Evolutionary conservation across 2,797 vertebrate species (phyloP), one percentile per base, ranked within the genome.

Genomic region (Myotis myotis): DNA sequence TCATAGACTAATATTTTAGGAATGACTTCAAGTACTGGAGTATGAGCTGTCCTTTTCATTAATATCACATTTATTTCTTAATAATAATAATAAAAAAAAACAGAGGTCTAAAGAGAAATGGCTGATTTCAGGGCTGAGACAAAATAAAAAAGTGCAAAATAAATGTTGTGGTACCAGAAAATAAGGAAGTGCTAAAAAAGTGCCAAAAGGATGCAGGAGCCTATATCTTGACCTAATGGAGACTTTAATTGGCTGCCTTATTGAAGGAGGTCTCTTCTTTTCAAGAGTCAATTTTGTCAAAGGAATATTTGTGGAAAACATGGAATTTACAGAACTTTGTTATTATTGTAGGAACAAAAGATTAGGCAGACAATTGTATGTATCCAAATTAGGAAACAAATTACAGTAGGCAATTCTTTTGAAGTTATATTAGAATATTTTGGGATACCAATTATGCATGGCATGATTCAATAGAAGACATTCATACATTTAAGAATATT

Each of bases 1-100:
- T 76, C 28, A 12, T 68, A 53, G 57, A 41, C 6, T 83, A 55
- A 44, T 70, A 80, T 71, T 92, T 87, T 88, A 53, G 51, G 22
- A 30, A 70, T 85, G 66, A 53, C 75, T 68, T 75, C 44, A 91
- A 93, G 49, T 66, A 11, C 36, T 74, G 11, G 36, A 60, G 44
- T 70, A 78, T 78, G 64, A 95, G 15, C 36, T 81, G 49, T 62
- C 36, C 8, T 81, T 94, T 96, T 90, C 10, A 87, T 64, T 76
- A 90, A 70, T 28, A 88, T 36, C 62, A 15, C 19, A 22, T 71
- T 84, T 85, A n/a, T 75, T 81, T 8, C 89, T 20, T 60, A 80
- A 47, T 87, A 33, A 20, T n/a, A n/a, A n/a, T n/a, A n/a, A n/a
- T n/a, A n/a, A 68, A 68, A 36, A 36, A 36, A 36, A 36, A 2